Base-by-base conservation (phyloP, 1,140 invertebrate species). In the Heterodera carotae region DNA sequence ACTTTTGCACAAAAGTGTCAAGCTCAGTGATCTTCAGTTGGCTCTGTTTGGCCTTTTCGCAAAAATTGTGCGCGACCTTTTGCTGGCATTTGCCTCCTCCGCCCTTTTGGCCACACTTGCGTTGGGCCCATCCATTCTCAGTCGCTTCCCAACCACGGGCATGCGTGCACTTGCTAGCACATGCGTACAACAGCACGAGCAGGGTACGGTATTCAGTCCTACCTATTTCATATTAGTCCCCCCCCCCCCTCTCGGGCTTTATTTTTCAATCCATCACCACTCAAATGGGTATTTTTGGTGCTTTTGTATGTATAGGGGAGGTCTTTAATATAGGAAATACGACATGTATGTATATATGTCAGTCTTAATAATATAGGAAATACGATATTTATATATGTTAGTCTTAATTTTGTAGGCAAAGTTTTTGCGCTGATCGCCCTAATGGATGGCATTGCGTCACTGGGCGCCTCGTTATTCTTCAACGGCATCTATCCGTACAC, bases 401-500 rank as follows among this genome's bases (percentile, higher is more conserved):
- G 67, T 33, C 69, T n/a, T 66, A 2, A 53, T 43, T 29, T 43
- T 81, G 75, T 39, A 84, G 81, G 82, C 25, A 77, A 77, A 75
- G 60, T 83, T 12, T 86, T 85, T 64, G 69, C 84, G 7, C 72
- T 85, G 25, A 81, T 85, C 39, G 66, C 82, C 5, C 59, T 85
- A 10, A n/a, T 87, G 29, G 78, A 87, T 69, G 75, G 83, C 5
- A 59, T 85, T 18, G 73, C 83, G 3, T 85, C 80, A 25, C 73
- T 86, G 18, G 25, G 77, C 66, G 85, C 85, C 25, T 86, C 84
- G 6, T 36, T 77, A 8, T 80, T 85, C 34, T 85, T 87, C 78
- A 85, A 85, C 67, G 85, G 83, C 56, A 1, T 86, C 33, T 85
- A 85, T 69, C 84, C 84, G 4, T 60, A 72, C 36, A 85, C 84